These are phyloP conservation scores for Neotoma lepida DNA, from an alignment of 2,113 vertebrate species.

Conservation along the genomic window DNA sequence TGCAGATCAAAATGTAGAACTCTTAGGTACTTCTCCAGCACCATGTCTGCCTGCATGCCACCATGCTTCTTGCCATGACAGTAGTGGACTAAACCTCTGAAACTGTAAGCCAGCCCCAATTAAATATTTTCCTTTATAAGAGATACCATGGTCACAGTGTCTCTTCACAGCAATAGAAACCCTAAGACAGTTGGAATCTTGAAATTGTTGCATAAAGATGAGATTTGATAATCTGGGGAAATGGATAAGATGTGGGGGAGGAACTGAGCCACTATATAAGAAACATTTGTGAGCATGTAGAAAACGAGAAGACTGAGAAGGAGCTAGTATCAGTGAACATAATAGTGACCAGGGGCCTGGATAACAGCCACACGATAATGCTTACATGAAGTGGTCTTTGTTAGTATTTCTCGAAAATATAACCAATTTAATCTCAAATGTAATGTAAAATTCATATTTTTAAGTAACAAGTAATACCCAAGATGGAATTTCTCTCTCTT, in stretches of 20 bases:
- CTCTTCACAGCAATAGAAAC: too few relatives aligned
- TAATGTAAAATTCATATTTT: constrained; percentile 5
- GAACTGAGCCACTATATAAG: background rate
- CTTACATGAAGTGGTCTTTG: background rate
- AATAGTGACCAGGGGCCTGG: background rate
- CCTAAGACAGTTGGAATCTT: background rate
- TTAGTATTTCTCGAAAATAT: background rate
- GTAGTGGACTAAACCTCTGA: too few relatives aligned
- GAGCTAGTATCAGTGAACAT: background rate
- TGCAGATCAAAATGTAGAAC: background rate
- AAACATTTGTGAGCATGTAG: background rate
- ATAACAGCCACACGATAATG: background rate
- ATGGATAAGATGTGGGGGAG: background rate
- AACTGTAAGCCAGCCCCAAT: too few relatives aligned
- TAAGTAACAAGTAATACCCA: background rate
- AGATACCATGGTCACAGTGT: too few relatives aligned
- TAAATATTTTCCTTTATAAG: too few relatives aligned
- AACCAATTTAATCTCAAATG: constrained; percentile 4
- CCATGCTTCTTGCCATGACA: too few relatives aligned
- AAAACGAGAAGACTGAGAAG: background rate
- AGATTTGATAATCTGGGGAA: background rate
- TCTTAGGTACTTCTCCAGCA: background rate
- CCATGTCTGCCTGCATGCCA: too few relatives aligned
- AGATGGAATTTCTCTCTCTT: background rate
- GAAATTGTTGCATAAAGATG: background rate